A percentile compares a stretch with the other conserved stretches of the same genome.
Evolutionary conservation across 2,113 vertebrate genomes (phyloP).

Genomic region (Pseudopipra pipra): DNA sequence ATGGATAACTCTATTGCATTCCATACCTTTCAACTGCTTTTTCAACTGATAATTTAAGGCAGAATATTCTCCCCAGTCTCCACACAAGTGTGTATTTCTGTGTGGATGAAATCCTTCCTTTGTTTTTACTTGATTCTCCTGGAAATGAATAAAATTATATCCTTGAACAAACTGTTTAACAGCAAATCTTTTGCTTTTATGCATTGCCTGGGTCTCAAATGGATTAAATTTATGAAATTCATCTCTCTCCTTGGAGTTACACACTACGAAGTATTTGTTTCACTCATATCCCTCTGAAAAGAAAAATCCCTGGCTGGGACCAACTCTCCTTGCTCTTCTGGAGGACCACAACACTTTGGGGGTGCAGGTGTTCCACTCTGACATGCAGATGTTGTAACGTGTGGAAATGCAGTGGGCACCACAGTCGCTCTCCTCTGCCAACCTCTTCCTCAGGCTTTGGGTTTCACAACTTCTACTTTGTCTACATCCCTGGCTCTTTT

Average conservation of each 20-base stretch:
- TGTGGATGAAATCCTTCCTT: neutral
- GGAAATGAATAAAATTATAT: neutral
- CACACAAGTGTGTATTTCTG: neutral
- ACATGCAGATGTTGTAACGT: rapidly evolving
- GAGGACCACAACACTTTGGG: neutral
- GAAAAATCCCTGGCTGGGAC: neutral
- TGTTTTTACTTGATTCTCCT: neutral
- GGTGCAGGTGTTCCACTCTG: neutral
- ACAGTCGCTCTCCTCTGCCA: neutral
- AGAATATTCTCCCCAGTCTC: neutral
- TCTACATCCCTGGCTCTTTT: neutral
- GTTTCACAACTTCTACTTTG: neutral
- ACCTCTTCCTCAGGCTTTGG: neutral
- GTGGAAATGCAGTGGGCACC: neutral
- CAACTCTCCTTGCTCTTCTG: neutral
- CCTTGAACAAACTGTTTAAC: neutral
- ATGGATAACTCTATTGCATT: neutral
- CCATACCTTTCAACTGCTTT: neutral
- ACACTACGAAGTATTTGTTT: neutral
- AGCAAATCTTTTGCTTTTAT: neutral
- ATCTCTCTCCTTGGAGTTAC: neutral
- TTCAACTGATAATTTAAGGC: neutral
- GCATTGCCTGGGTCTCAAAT: neutral
- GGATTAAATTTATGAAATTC: neutral
- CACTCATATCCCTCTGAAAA: neutral